These are phyloP conservation scores for Isoperla grammatica DNA, from an alignment of 2,888 invertebrate species.

Conservation along the genomic window DNA sequence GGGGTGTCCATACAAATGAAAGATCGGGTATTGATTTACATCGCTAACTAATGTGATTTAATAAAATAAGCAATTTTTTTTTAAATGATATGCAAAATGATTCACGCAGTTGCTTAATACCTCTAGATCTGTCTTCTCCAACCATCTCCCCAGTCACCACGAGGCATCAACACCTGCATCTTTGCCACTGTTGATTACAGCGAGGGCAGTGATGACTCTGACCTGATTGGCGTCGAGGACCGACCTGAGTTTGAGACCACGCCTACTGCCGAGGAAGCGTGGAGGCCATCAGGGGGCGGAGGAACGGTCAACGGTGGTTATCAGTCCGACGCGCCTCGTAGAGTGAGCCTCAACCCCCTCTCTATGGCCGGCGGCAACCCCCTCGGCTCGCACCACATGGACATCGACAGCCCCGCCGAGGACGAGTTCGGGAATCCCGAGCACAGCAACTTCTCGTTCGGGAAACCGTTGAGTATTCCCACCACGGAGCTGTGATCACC, in stretches of 20 bases:
- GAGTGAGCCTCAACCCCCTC: constrained; percentile 21
- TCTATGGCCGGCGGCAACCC: constrained; percentile 6
- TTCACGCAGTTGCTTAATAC: too few relatives aligned
- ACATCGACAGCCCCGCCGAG: background rate
- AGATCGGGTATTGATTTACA: too few relatives aligned
- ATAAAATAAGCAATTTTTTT: too few relatives aligned
- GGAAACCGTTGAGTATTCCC: constrained; percentile 4
- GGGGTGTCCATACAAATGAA: too few relatives aligned
- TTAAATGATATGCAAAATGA: too few relatives aligned
- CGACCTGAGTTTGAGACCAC: constrained; percentile 51
- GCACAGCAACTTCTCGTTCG: constrained; percentile 17
- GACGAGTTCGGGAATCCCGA: background rate
- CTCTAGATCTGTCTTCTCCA: too few relatives aligned
- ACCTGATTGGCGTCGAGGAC: constrained; percentile 61
- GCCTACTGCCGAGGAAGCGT: background rate
- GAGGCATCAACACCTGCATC: too few relatives aligned
- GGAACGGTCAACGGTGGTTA: background rate
- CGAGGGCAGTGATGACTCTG: constrained; percentile 56
- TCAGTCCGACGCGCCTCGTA: constrained; percentile 5
- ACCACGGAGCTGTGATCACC: constrained; percentile 23
- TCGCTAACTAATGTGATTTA: too few relatives aligned
- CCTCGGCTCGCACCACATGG: background rate
- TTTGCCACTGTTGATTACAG: too few relatives aligned
- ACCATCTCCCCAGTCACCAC: too few relatives aligned
- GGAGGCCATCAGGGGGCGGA: background rate